Evolutionary conservation across 2,113 vertebrate genomes (phyloP), one percentile per base, ranked within the genome.

Genomic region (Trochalopteron elliotii): DNA sequence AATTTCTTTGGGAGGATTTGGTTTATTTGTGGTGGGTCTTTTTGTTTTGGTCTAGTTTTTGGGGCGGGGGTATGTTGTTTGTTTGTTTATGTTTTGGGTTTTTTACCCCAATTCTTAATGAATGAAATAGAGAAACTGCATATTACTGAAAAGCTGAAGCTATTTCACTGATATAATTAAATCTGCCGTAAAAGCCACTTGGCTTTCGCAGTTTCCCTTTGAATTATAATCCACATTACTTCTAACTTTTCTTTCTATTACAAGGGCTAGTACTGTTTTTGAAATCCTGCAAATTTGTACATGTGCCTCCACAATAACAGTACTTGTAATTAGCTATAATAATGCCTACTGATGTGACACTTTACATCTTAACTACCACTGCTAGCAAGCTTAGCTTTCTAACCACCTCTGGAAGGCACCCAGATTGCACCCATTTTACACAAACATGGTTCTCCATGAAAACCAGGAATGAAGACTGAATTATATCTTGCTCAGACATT

Each of bases 91-190:
- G 14, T 27, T 76, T 50, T n/a, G 50, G 8, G 0, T 35, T n/a
- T 44, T 37, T 39, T n/a, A 10, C 2, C 20, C 14, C 8, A 5
- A 13, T 57, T 65, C 24, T 49, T 49, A 40, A 3, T 56, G 23
- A 84, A 55, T 19, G 22, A 87, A 91, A 56, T 8, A 63, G 23
- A 20, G 5, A 45, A 86, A 63, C 23, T 39, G 9, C 24, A 16
- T 35, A 57, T 75, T 93, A 71, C 56, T 79, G 77, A 93, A 96
- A 92, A 87, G 57, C 37, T 85, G 42, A 28, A 81, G 44, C 19
- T 42, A 56, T 33, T 52, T 81, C 49, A 82, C 23, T 23, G 20
- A 27, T 22, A 37, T 3, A 75, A 60, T 52, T 83, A 85, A 70
- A 90, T 45, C 27, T 10, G 6, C 44, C 12, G 4, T 76, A 85